phyloP scores from a whole-genome alignment of 2,888 invertebrate species.

The Drosophila paranaensis region DNA sequence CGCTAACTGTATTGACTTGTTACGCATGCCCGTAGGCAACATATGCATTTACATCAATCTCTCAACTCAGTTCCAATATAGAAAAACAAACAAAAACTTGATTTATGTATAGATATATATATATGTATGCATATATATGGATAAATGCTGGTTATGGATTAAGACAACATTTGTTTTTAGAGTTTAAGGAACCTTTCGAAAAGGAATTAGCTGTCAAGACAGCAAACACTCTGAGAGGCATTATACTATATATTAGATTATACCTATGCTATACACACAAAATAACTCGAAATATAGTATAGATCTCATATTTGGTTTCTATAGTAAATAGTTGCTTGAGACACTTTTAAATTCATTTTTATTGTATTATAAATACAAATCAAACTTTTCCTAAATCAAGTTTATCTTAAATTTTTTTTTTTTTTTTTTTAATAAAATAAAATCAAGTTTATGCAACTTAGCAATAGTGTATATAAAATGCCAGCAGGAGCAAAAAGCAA shows the following conservation, averaged over 20 bases:
- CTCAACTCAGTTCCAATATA: background rate
- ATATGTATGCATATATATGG: background rate
- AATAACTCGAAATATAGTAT: background rate
- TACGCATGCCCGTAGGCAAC: constrained; percentile 22
- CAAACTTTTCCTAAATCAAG: background rate
- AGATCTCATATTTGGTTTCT: background rate
- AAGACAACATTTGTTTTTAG: background rate
- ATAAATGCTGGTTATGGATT: background rate
- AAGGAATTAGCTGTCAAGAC: background rate
- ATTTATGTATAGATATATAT: background rate
- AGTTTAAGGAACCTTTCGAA: background rate
- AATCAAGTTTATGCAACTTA: background rate
- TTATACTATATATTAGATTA: too few species aligned
- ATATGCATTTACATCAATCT: constrained; percentile 7
- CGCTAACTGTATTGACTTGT: constrained; percentile 20
- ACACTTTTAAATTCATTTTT: background rate
- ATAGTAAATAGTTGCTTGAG: background rate
- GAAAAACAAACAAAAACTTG: constrained; percentile 5
- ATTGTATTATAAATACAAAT: background rate
- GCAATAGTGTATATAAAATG: too few species aligned
- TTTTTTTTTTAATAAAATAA: background rate
- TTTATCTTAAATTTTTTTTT: constrained; percentile 12
- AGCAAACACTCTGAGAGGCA: too few species aligned
- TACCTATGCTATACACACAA: too few species aligned
- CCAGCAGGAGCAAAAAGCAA: too few species aligned